phyloP scores from a whole-genome alignment of 1,140 invertebrate species.

The Tetragnatha versicolor region DNA sequence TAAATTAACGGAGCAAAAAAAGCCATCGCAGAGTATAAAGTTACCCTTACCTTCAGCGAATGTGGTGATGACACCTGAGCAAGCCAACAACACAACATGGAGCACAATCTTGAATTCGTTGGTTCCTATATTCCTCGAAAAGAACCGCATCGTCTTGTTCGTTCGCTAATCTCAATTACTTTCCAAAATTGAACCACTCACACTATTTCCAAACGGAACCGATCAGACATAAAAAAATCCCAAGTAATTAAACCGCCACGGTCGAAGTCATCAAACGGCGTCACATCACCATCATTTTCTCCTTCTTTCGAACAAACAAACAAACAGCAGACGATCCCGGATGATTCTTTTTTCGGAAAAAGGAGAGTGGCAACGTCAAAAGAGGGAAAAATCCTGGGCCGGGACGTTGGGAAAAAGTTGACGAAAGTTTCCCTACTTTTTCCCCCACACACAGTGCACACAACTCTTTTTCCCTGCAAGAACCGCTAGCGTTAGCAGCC shows the following conservation, averaged over 20 bases:
- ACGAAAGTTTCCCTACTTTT: neutral
- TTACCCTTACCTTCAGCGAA: conserved; percentile 5
- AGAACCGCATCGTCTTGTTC: neutral
- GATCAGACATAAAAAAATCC: neutral
- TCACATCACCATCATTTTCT: neutral
- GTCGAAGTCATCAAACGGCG: neutral
- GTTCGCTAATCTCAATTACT: neutral
- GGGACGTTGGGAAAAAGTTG: neutral
- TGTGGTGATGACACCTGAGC: neutral
- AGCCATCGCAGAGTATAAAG: no score
- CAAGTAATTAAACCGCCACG: neutral
- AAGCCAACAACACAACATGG: neutral
- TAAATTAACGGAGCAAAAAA: no score
- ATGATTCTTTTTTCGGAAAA: no score
- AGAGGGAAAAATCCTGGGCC: neutral
- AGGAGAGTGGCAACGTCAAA: neutral
- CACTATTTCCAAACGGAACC: neutral
- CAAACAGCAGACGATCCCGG: neutral
- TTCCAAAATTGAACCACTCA: neutral
- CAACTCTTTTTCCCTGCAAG: neutral
- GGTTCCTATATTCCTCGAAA: conserved; percentile 11
- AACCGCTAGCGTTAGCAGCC: neutral
- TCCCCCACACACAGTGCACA: no score
- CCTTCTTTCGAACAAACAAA: neutral
- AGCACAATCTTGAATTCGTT: neutral